Conservation (phyloP, 1,140 invertebrate species). For the Drosophila ogumai region DNA sequence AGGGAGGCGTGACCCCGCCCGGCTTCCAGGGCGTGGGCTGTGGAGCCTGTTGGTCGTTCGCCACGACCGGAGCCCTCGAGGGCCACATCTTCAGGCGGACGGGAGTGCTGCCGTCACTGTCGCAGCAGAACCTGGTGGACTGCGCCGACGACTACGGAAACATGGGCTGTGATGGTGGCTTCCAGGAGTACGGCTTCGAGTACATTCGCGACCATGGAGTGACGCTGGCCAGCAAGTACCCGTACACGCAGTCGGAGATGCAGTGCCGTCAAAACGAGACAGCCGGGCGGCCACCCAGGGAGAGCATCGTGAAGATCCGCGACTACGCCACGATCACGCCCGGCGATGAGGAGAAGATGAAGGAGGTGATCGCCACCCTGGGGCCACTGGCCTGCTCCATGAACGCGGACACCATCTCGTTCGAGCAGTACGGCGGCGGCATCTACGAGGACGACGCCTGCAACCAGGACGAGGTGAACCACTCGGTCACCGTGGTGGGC, state of each 20-base stretch:
- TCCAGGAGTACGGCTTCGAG: constrained; percentile 88
- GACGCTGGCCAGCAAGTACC: constrained; percentile 87
- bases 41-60: constrained; percentile 87
- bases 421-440: constrained; percentile 93
- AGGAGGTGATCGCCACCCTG: constrained; percentile 91
- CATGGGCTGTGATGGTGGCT: constrained; percentile 89
- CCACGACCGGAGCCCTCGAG: constrained; percentile 85
- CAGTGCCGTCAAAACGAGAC: constrained; percentile 87
- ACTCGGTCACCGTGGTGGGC: constrained; percentile 87
- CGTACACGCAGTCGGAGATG: constrained; percentile 85
- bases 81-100: constrained; percentile 89
- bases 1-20: constrained; percentile 89
- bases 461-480: constrained; percentile 85
- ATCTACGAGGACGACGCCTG: constrained; percentile 86
- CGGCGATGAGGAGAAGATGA: constrained; percentile 90
- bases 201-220: constrained; percentile 88
- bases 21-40: constrained; percentile 89
- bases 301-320: constrained; percentile 88
- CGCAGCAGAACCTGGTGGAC: constrained; percentile 88
- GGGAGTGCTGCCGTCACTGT: constrained; percentile 89
- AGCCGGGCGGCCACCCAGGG: constrained; percentile 67
- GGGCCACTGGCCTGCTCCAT: constrained; percentile 92
- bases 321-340: constrained; percentile 89
- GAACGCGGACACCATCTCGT: constrained; percentile 91
- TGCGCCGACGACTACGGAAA: constrained; percentile 88